These are phyloP conservation scores for Aramus guarauna DNA, from an alignment of 2,113 vertebrate species.

Conservation along the genomic window DNA sequence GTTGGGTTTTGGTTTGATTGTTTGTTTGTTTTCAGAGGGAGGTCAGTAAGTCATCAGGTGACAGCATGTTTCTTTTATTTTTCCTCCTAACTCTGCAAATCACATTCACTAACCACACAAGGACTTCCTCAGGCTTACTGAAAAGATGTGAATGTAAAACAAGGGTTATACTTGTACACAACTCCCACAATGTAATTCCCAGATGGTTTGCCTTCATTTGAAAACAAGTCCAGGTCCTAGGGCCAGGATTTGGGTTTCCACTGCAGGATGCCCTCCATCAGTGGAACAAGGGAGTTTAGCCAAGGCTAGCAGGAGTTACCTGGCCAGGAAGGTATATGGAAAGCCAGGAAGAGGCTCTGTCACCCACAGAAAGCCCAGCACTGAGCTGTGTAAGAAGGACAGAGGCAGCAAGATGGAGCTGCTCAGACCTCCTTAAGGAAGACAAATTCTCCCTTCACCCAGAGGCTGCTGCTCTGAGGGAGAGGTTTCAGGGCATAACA, in stretches of 20 bases:
- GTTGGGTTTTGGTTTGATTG: neutral
- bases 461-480: neutral
- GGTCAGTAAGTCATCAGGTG: neutral
- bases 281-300: neutral
- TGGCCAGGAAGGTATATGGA: accelerated
- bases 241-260: neutral
- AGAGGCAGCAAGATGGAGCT: neutral
- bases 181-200: neutral
- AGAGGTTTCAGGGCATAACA: neutral
- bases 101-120: neutral
- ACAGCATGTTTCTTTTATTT: neutral
- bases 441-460: neutral
- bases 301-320: neutral
- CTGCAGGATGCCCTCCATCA: neutral
- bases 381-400: neutral
- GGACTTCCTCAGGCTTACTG: neutral
- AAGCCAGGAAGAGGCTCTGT: neutral
- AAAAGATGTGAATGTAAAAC: neutral
- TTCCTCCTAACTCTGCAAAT: neutral
- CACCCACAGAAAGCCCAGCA: neutral
- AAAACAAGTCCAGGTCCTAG: neutral
- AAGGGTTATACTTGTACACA: neutral
- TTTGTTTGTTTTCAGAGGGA: neutral
- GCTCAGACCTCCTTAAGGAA: neutral
- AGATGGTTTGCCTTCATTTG: neutral